Evolutionary conservation across 2,113 vertebrate genomes (phyloP).

Genomic region (Rhynchomys soricoides): DNA sequence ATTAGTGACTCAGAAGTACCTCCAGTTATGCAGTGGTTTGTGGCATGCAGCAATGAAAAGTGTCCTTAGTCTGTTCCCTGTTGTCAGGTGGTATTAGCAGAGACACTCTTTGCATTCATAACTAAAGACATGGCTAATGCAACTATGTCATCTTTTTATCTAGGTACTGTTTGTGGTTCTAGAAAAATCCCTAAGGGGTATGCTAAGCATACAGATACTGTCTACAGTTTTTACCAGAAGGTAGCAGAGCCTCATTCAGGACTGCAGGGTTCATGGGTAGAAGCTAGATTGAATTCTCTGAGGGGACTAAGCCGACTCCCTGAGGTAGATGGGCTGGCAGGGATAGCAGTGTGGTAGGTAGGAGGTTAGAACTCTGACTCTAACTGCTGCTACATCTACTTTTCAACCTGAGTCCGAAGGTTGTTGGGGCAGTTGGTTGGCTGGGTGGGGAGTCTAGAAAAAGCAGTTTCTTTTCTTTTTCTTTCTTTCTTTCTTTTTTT

Average conservation of each 20-base stretch:
- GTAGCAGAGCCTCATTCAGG: neutral
- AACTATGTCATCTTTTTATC: neutral
- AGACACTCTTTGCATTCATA: conserved; percentile 30
- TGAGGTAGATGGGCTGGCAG: neutral
- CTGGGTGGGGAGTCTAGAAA: neutral
- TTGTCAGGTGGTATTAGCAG: conserved; percentile 45
- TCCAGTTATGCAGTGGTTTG: conserved; percentile 10
- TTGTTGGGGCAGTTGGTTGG: neutral
- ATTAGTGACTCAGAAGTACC: neutral
- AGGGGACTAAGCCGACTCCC: neutral
- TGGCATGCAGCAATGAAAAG: conserved; percentile 23
- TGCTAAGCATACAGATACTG: neutral
- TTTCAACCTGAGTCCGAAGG: neutral
- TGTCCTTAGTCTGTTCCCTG: conserved; percentile 3
- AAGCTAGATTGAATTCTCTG: neutral
- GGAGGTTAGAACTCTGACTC: neutral
- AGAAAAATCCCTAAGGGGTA: neutral
- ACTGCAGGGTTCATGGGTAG: neutral
- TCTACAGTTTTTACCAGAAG: neutral
- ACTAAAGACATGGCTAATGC: neutral
- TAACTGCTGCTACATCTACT: neutral
- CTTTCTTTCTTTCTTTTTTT: too few species aligned
- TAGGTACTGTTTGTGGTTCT: neutral
- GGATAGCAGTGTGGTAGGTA: neutral
- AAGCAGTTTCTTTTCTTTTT: neutral